phyloP scores from a whole-genome alignment of 2,797 vertebrate genomes.

The Microtus agrestis region DNA sequence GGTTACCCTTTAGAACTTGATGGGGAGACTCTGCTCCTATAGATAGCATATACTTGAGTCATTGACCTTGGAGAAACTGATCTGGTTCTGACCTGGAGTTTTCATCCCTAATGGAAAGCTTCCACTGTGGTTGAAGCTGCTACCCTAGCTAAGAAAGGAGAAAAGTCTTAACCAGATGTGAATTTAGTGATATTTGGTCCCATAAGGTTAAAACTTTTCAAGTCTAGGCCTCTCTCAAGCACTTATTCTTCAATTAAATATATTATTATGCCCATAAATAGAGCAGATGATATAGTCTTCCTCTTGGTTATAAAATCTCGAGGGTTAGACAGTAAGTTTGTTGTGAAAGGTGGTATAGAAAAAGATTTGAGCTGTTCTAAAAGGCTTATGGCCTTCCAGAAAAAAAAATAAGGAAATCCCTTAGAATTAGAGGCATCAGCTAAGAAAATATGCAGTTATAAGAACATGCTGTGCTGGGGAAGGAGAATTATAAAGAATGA shows the following conservation, averaged over 20 bases:
- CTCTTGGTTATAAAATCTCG: background rate
- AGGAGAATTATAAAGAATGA: background rate
- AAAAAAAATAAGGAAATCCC: background rate
- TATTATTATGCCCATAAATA: background rate
- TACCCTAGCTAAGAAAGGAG: background rate
- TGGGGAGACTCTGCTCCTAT: background rate
- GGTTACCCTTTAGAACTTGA: background rate
- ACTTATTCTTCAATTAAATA: background rate
- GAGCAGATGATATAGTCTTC: background rate
- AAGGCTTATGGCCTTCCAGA: background rate
- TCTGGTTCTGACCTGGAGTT: background rate
- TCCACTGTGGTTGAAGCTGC: background rate
- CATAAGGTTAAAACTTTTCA: constrained; percentile 33
- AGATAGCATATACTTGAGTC: background rate
- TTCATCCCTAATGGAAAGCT: background rate
- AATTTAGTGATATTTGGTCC: background rate
- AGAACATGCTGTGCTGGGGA: background rate
- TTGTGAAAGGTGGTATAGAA: background rate
- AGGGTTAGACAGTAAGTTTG: background rate
- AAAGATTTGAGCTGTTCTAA: background rate
- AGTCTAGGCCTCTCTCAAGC: background rate
- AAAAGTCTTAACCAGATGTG: background rate
- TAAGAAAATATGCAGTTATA: background rate
- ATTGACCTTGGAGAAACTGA: background rate
- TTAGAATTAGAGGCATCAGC: background rate